A percentile compares a stretch with the other conserved stretches of the same genome.
phyloP scores from a whole-genome alignment of 2,797 vertebrate genomes.

The Syngnathus acus region DNA sequence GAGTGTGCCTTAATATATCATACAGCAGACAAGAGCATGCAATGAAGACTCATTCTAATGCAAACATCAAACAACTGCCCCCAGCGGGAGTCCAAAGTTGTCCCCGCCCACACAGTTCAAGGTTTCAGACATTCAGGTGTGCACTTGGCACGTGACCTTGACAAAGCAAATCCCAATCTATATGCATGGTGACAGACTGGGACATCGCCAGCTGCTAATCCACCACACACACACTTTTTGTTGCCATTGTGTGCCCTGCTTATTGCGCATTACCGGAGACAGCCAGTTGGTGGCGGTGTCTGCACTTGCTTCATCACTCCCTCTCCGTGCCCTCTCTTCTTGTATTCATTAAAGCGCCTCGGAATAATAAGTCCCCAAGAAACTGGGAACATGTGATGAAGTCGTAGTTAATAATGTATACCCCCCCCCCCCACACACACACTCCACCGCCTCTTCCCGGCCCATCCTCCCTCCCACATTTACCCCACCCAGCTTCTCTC shows the following conservation, averaged over 20 bases:
- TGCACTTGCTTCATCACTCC: slow-evolving; percentile 73
- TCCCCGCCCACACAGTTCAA: slow-evolving; percentile 52
- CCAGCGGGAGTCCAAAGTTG: slow-evolving; percentile 31
- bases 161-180: slow-evolving; percentile 69
- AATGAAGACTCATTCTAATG: slow-evolving; percentile 26
- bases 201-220: slow-evolving; percentile 70
- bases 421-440: slow-evolving; percentile 17
- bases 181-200: slow-evolving; percentile 55
- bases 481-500: slow-evolving; percentile 34
- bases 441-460: slow-evolving; percentile 22
- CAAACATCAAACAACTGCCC: slow-evolving; percentile 15
- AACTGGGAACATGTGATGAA: slow-evolving; percentile 77
- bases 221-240: slow-evolving; percentile 43
- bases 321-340: slow-evolving; percentile 64
- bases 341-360: slow-evolving; percentile 77
- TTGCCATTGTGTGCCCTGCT: slow-evolving; percentile 22
- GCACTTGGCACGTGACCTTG: slow-evolving; percentile 64
- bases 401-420: slow-evolving; percentile 81
- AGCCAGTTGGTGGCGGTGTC: slow-evolving; percentile 75
- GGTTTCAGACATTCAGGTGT: slow-evolving; percentile 63
- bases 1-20: slow-evolving; percentile 16
- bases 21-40: slow-evolving; percentile 20
- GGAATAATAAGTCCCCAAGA: slow-evolving; percentile 81
- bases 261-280: slow-evolving; percentile 57
- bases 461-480: slow-evolving; percentile 17